Conservation (phyloP, 2,888 invertebrate species). For the Sabatieria punctata region DNA sequence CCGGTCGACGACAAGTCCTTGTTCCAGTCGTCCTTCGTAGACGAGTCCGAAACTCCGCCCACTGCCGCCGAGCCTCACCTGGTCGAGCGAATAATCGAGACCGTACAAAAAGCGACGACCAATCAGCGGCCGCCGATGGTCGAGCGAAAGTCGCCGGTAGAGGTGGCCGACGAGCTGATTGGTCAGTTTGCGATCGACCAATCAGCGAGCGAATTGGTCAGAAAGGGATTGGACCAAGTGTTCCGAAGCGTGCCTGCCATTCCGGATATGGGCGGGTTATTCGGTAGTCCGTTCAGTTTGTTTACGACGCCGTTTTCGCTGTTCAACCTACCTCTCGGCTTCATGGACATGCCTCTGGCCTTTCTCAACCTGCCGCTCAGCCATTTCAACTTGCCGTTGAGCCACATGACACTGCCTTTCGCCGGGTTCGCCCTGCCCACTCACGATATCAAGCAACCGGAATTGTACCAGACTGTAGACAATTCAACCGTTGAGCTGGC, state of each 20-base stretch:
- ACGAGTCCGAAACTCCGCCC: too few species aligned
- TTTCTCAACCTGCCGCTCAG: constrained; percentile 9
- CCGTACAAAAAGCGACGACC: too few species aligned
- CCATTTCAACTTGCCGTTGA: constrained; percentile 10
- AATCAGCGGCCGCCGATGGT: too few species aligned
- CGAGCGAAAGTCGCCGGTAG: too few species aligned
- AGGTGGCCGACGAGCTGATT: too few species aligned
- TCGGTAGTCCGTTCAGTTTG: constrained; percentile 5
- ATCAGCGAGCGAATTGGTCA: background rate
- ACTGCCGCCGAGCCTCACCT: too few species aligned
- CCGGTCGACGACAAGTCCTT: too few species aligned
- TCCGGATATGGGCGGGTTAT: constrained; percentile 8
- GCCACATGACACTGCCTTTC: constrained; percentile 8
- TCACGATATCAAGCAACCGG: constrained; percentile 3
- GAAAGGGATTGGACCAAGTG: background rate
- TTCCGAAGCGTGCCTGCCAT: background rate
- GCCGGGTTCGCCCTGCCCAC: constrained; percentile 5
- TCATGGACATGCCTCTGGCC: constrained; percentile 7
- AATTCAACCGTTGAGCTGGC: constrained; percentile 6
- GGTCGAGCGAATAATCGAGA: too few species aligned
- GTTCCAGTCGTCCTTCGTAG: too few species aligned
- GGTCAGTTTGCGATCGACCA: too few species aligned
- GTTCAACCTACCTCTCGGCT: constrained; percentile 9
- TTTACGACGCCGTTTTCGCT: constrained; percentile 7
- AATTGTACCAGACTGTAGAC: constrained; percentile 2